Evolutionary conservation across 2,113 vertebrate species (phyloP), one percentile per base, ranked within the genome.

Genomic region (Lipotes vexillifer): DNA sequence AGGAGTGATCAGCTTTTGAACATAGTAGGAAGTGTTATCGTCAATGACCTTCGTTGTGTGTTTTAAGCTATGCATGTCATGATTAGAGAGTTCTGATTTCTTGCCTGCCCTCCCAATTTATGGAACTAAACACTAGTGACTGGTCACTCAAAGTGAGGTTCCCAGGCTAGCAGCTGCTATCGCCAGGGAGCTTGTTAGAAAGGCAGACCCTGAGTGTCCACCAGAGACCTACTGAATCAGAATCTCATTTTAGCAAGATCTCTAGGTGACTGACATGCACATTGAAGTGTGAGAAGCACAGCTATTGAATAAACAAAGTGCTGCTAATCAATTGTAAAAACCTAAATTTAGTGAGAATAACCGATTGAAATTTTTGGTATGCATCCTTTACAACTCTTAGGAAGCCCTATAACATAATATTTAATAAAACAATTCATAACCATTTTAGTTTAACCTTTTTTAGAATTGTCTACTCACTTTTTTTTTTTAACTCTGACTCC

Each of bases 401-500:
- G 80, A 94, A 83, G 23, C 93, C 44, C 25, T 7, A 12, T 29
- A 69, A 59, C 10, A 57, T 4, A n/a, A 27, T 71, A 66, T 77
- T 90, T 44, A 77, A 36, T 78, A 88, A 83, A 83, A 61, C 46
- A 46, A 27, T 6, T 17, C 27, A 83, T 74, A n/a, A 71, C 21
- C 49, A 68, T 11, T 96, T 96, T 20, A 49, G 4, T 44, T 81
- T 27, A 41, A 66, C 33, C 8, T 69, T 63, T 55, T 46, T 91
- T 55, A 59, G n/a, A 36, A 81, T 14, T 69, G 49, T 86, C 94
- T 59, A 74, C 52, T 84, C n/a, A 29, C 41, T 57, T 44, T 18
- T 17, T 78, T 72, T 57, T 61, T 57, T 57, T 15, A 33, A 61
- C 44, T 61, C 10, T 95, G 97, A 97, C 81, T 95, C 93, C 88